Evolutionary conservation across 1,140 invertebrate species (phyloP), one percentile per base, ranked within the genome.

Genomic region (Doryteuthis pealeii): DNA sequence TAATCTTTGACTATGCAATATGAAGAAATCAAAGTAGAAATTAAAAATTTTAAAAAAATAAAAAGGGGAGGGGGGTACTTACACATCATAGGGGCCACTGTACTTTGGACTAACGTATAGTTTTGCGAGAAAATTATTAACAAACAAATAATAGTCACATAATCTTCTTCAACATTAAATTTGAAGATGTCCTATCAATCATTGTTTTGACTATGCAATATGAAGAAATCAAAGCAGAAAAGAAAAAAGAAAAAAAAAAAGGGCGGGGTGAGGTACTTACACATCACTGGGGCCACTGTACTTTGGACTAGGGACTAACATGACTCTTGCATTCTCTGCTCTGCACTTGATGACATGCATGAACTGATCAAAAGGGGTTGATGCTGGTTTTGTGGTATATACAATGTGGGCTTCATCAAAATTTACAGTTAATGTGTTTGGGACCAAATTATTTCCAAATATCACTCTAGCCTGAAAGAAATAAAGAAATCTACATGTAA

Each of bases 281-380:
- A 96, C 2, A 93, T 91, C 1, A 77, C 67, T 43, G 80, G 77
- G 89, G 3, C 95, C 95, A 2, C 93, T 95, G 86, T 97, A 98
- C 84, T 97, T 97, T 18, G 93, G 94, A 89, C 95, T 97, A 22
- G 95, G 95, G 35, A 95, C 95, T 76, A 98, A 90, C 88, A 98
- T 94, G 1, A 98, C 93, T 83, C 91, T 84, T 5, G 96, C 94
- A 89, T 98, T 99, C 87, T 99, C 97, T 15, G 94, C 94, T 86
- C 95, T 96, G 72, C 94, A 95, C 86, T 97, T 98, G 12, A 95
- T 92, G 81, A 97, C 94, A 87, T 99, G 96, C 95, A 98, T 99
- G 78, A 98, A 96, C 87, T 94, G 92, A 89, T 99, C 97, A 74
- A 97, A 91, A 67, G 92, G 93, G 1, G 95, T 97, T 0, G 95